Evolutionary conservation across 2,888 invertebrate genomes (phyloP), one percentile per base, ranked within the genome.

Genomic region (Amorpha juglandis): DNA sequence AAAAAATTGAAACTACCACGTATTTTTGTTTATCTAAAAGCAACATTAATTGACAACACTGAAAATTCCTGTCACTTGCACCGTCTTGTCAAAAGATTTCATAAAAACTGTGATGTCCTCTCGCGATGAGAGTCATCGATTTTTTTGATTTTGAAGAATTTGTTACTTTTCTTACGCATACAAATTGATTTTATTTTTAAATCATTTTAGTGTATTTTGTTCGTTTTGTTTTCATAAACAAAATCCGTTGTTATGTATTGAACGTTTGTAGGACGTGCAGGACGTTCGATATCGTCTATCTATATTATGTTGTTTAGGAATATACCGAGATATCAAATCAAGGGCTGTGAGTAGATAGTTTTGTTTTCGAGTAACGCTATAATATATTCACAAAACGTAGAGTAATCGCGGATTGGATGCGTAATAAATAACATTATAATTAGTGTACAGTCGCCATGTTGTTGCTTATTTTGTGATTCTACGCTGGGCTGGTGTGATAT

Each of bases 401-500:
- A 70, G 70, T 69, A 68, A 70, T 58, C 66, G 66, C 71, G 58
- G 6, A 38, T 42, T 58, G 38, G 16, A 58, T 58, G 11, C 51
- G 63, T 73, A 70, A 70, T 71, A 73, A 71, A 70, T 72, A n/a
- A n/a, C n/a, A 69, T 68, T 77, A 73, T 66, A 74, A 74, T 78
- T 74, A 69, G 67, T 80, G 70, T 76, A 74, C 77, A 78, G 90
- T 83, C 92, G 92, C 92, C 92, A 92, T 92, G 92, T 92, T 92
- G 91, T 88, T 91, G 90, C 92, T 90, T 91, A 90, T 87, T 81
- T 86, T 82, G 83, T 91, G 85, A 90, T 82, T 85, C 83, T 77
- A 78, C 78, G 76, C 77, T 78, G 79, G 77, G 77, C 71, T 74
- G 75, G 84, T 78, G 81, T 87, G 87, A 76, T 87, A 88, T 89